A percentile compares a stretch with the other conserved stretches of the same genome.
Evolutionary conservation across 2,113 vertebrate genomes (phyloP).

Genomic region (Turdus rufiventris): DNA sequence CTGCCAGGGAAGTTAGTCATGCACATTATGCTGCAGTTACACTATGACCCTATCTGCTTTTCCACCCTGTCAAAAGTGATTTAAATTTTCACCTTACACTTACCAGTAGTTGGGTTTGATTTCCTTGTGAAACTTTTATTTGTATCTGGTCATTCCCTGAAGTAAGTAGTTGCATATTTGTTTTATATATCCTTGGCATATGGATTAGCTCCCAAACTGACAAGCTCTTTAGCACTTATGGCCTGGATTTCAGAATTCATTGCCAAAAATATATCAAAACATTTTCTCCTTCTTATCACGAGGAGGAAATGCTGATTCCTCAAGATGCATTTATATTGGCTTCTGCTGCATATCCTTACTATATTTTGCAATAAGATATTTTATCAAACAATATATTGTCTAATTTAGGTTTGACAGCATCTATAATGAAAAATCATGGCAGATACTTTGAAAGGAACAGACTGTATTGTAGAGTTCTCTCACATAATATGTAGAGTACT

Average conservation of each 20-base stretch:
- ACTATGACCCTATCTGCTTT: conserved; percentile 23
- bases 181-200: conserved; percentile 39
- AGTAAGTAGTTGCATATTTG: conserved; percentile 19
- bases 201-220: conserved; percentile 30
- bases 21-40: not conserved
- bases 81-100: conserved; percentile 24
- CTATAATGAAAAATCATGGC: not conserved
- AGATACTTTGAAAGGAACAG: not conserved
- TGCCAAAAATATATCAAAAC: conserved; percentile 59
- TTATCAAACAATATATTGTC: not conserved
- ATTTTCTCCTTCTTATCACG: not conserved
- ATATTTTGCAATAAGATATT: conserved; percentile 1
- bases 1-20: not conserved
- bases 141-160: conserved; percentile 16
- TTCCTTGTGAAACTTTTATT: conserved; percentile 10
- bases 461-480: not conserved
- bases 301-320: conserved; percentile 22
- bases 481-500: not conserved
- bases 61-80: conserved; percentile 18
- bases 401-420: conserved; percentile 4
- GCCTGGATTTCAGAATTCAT: conserved; percentile 6
- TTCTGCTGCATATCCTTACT: not conserved
- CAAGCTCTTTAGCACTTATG: conserved; percentile 32
- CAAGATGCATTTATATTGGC: not conserved
- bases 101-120: not conserved